A percentile compares a stretch with the other conserved stretches of the same genome.
These are phyloP conservation scores for Mactromeris polynyma DNA, from an alignment of 2,888 invertebrate species.

Conservation along the genomic window DNA sequence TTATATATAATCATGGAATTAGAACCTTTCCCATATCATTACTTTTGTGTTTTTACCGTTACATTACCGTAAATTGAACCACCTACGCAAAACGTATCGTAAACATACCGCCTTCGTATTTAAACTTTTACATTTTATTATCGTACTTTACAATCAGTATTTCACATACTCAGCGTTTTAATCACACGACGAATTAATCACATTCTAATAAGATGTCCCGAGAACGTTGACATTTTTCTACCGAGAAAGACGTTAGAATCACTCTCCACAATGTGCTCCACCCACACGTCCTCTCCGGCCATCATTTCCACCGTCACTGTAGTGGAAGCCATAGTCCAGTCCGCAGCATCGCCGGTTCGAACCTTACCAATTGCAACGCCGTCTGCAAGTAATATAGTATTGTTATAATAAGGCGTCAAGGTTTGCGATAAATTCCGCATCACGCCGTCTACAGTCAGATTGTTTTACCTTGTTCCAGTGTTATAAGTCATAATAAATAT, in stretches of 20 bases:
- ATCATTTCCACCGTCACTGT: constrained; percentile 52
- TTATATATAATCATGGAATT: too few relatives aligned
- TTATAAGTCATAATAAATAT: too few relatives aligned
- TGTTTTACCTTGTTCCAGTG: too few relatives aligned
- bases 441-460: too few relatives aligned
- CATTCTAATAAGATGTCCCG: constrained; percentile 57
- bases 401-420: too few relatives aligned
- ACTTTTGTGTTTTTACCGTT: too few relatives aligned
- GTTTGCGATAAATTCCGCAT: too few relatives aligned
- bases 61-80: neutral
- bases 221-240: constrained; percentile 53
- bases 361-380: constrained; percentile 47
- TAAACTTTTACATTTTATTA: neutral
- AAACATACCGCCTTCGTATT: neutral
- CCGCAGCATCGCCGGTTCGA: constrained; percentile 51
- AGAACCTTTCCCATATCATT: too few relatives aligned
- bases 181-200: neutral
- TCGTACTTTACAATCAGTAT: neutral
- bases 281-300: constrained; percentile 66
- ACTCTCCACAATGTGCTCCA: constrained; percentile 58
- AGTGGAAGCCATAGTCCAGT: constrained; percentile 59
- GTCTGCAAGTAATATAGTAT: constrained; percentile 12
- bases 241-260: constrained; percentile 64
- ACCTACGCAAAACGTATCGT: neutral
- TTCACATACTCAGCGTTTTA: neutral